phyloP scores from a whole-genome alignment of 1,140 invertebrate genomes.

The Odontomachus brunneus region DNA sequence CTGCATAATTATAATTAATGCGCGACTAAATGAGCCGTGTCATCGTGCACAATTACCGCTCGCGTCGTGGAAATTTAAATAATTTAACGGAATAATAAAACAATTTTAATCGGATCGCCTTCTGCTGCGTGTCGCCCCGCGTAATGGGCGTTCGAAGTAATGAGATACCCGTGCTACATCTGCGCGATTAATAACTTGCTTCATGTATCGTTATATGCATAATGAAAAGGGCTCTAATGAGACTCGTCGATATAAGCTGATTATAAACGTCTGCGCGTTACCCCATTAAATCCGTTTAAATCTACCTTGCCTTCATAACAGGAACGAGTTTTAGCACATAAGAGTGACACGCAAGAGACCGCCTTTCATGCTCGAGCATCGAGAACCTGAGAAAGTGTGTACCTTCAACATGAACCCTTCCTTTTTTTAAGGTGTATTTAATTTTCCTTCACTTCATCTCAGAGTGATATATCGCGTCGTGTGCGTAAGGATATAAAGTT shows the following conservation, averaged over 20 bases:
- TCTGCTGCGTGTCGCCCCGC: background rate
- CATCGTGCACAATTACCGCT: background rate
- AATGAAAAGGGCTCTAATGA: slow-evolving; percentile 16
- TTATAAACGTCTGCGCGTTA: background rate
- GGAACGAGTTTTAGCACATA: background rate
- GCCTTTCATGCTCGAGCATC: no score
- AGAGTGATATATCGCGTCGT: background rate
- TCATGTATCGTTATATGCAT: slow-evolving; percentile 7
- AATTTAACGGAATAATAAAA: slow-evolving; percentile 38
- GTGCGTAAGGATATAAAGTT: background rate
- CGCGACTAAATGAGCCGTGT: background rate
- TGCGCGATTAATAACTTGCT: slow-evolving; percentile 28
- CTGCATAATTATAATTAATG: slow-evolving; percentile 23
- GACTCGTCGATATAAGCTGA: background rate
- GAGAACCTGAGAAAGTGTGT: no score
- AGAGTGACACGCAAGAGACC: no score
- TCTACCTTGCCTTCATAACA: background rate
- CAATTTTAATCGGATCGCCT: slow-evolving; percentile 5
- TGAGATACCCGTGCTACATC: slow-evolving; percentile 12
- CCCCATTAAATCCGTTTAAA: background rate
- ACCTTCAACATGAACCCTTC: no score
- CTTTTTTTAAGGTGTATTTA: no score
- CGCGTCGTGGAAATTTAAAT: background rate
- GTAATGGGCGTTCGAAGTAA: slow-evolving; percentile 22
- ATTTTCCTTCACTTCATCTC: background rate